Percentiles rank a stretch among this genome's conserved stretches.
Evolutionary conservation across 2,797 vertebrate genomes (phyloP).

Genomic region (Poliocrania exsul): DNA sequence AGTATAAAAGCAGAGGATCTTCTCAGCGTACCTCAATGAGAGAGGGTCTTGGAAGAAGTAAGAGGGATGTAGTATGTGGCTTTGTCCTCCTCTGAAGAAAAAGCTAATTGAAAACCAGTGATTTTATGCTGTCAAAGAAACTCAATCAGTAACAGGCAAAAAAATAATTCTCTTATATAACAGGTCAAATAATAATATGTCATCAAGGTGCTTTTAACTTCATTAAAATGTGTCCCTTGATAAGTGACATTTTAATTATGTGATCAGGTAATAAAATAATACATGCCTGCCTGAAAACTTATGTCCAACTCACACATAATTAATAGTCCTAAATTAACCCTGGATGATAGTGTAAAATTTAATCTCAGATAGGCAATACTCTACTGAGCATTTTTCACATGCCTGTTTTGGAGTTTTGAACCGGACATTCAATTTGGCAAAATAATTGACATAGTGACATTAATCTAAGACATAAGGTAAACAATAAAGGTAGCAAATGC

Average conservation of each 20-base stretch:
- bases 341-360: not conserved
- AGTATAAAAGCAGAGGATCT: not conserved
- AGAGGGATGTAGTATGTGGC: not conserved
- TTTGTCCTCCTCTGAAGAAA: not conserved
- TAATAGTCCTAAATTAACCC: slow-evolving; percentile 47
- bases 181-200: slow-evolving; percentile 42
- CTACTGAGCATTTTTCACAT: not conserved
- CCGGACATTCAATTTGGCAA: not conserved
- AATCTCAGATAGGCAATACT: slow-evolving; percentile 12
- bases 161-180: slow-evolving; percentile 57
- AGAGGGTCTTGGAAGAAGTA: not conserved
- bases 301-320: not conserved
- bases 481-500: slow-evolving; percentile 18
- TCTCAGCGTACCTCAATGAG: not conserved
- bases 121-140: slow-evolving; percentile 35
- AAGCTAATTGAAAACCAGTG: slow-evolving; percentile 24
- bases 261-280: slow-evolving; percentile 58
- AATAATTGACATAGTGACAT: not conserved
- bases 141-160: slow-evolving; percentile 7
- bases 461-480: slow-evolving; percentile 7
- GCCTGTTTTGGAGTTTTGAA: slow-evolving; percentile 5
- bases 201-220: slow-evolving; percentile 55
- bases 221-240: slow-evolving; percentile 60
- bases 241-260: slow-evolving; percentile 66
- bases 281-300: slow-evolving; percentile 58